These are phyloP conservation scores for Sarcophaga bullata DNA, from an alignment of 1,140 invertebrate genomes.

Conservation along the genomic window DNA sequence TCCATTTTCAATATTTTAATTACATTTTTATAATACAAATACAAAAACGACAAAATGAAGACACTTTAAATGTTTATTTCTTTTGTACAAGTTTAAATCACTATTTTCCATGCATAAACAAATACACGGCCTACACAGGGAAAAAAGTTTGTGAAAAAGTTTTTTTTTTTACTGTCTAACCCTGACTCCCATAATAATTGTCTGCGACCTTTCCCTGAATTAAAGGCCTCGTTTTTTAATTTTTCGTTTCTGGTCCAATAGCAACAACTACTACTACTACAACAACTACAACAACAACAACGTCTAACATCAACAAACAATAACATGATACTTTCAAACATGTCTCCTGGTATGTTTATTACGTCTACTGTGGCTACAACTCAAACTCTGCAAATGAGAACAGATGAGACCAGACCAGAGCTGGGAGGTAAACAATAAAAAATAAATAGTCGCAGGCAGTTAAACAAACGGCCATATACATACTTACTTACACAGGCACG, in stretches of 20 bases:
- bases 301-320: conserved; percentile 1
- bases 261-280: no score
- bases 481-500: neutral
- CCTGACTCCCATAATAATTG: neutral
- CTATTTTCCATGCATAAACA: conserved; percentile 4
- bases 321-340: conserved; percentile 18
- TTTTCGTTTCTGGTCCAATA: neutral
- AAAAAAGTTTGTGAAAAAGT: neutral
- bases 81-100: neutral
- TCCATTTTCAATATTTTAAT: no score
- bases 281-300: no score
- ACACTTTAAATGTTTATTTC: neutral
- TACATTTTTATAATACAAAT: no score
- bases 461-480: conserved; percentile 5
- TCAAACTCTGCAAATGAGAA: neutral
- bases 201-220: conserved; percentile 3
- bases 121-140: neutral
- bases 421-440: conserved; percentile 1
- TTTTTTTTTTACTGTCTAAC: neutral
- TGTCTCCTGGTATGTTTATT: conserved; percentile 24
- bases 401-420: neutral
- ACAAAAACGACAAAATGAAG: no score
- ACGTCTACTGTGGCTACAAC: conserved; percentile 9
- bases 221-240: neutral
- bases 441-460: conserved; percentile 2